These are phyloP conservation scores for Cassiopea andromeda DNA, from an alignment of 30 jellyfish, hydroid and myxozoan genomes.

Conservation along the genomic window DNA sequence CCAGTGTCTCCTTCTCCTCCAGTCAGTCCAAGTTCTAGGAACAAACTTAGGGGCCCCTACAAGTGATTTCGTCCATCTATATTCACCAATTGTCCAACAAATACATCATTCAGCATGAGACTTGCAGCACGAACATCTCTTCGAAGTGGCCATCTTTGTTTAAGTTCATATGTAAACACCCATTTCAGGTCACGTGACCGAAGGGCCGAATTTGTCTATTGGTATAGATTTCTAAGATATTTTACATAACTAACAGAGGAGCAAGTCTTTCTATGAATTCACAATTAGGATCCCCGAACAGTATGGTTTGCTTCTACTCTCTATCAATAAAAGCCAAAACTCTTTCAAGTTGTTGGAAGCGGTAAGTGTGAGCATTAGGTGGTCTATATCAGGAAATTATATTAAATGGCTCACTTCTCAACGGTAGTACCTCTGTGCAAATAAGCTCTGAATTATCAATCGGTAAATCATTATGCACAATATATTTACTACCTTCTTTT, in stretches of 20 bases:
- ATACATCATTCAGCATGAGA: too few species aligned
- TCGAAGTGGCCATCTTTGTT: too few species aligned
- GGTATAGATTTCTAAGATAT: not conserved
- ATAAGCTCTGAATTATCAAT: slow-evolving; percentile 1
- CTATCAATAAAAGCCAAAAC: not conserved
- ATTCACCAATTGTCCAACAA: too few species aligned
- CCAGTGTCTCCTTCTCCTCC: too few species aligned
- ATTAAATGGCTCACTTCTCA: not conserved
- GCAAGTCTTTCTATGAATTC: not conserved
- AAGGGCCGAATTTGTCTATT: too few species aligned
- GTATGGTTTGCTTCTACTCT: not conserved
- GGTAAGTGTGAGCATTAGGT: not conserved
- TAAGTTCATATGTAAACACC: too few species aligned
- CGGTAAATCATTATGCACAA: not conserved
- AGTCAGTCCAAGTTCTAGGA: too few species aligned
- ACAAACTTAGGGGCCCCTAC: too few species aligned
- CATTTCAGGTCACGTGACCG: too few species aligned
- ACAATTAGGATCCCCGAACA: slow-evolving; percentile 2
- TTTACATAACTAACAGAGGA: not conserved
- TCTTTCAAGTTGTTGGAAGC: not conserved
- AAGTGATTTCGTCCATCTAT: too few species aligned
- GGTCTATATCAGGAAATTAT: not conserved
- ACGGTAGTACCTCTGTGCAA: not conserved
- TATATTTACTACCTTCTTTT: not conserved
- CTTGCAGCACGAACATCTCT: too few species aligned